A percentile compares a stretch with the other conserved stretches of the same genome.
Conservation (phyloP, 2,888 invertebrate genomes). For the Lordiphosa andalusiaca region DNA sequence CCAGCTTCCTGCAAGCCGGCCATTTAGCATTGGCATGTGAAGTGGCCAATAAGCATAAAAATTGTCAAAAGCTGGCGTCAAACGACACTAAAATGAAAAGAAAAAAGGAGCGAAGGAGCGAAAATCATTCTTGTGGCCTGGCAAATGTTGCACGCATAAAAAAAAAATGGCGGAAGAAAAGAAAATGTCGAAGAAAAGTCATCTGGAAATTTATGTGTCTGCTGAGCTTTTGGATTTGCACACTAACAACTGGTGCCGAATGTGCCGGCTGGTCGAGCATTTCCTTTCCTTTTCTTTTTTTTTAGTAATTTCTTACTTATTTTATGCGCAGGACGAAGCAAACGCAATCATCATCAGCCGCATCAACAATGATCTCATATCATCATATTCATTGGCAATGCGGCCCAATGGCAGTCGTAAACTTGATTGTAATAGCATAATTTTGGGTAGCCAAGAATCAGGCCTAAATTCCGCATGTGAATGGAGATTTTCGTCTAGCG, state of each 20-base stretch:
- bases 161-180: background rate
- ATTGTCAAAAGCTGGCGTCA: constrained; percentile 11
- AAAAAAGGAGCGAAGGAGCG: background rate
- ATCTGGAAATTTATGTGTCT: constrained; percentile 20
- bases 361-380: constrained; percentile 36
- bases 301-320: constrained; percentile 11
- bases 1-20: no score
- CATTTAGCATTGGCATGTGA: constrained; percentile 3
- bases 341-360: constrained; percentile 47
- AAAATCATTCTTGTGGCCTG: constrained; percentile 5
- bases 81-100: constrained; percentile 3
- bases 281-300: no score
- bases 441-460: constrained; percentile 51
- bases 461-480: background rate
- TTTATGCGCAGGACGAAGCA: constrained; percentile 23
- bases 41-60: constrained; percentile 14
- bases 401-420: constrained; percentile 62
- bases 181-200: constrained; percentile 13
- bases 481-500: constrained; percentile 21
- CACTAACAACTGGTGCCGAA: background rate
- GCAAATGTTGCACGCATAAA: no score
- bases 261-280: no score
- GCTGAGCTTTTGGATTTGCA: constrained; percentile 9
- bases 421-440: constrained; percentile 71
- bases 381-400: constrained; percentile 61